A percentile compares a stretch with the other conserved stretches of the same genome.
These are phyloP conservation scores for Patiria pectinifera DNA, from an alignment of 53 echinoderm and acorn worm species.

Conservation along the genomic window DNA sequence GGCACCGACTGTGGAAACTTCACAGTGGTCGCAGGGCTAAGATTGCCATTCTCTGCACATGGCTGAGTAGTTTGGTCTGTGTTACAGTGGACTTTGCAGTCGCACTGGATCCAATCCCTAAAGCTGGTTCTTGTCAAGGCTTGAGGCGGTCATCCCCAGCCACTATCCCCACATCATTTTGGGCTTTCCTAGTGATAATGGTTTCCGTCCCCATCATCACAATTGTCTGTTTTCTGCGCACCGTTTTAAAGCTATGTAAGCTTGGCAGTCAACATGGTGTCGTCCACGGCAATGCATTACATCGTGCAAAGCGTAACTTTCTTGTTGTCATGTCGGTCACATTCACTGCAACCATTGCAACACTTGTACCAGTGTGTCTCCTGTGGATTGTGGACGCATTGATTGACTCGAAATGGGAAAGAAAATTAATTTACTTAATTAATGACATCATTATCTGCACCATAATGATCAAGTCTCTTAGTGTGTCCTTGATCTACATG, in stretches of 20 bases:
- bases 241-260: background rate
- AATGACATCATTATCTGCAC: background rate
- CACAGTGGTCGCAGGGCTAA: background rate
- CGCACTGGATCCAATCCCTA: background rate
- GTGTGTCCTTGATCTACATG: constrained; percentile 24
- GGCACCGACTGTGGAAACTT: constrained; percentile 7
- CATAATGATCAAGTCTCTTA: background rate
- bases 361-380: background rate
- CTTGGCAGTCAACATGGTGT: constrained; percentile 8
- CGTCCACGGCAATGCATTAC: background rate
- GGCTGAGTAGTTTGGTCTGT: background rate
- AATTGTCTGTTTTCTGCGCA: constrained; percentile 14
- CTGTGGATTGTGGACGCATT: background rate
- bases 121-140: background rate
- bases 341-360: background rate
- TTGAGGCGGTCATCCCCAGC: background rate
- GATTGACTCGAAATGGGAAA: background rate
- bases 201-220: background rate
- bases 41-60: background rate
- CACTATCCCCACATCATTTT: background rate
- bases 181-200: background rate
- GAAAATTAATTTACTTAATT: too few species aligned
- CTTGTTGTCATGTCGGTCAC: background rate
- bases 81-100: too few species aligned
- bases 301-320: background rate